Percentiles rank a stretch among this genome's conserved stretches.
Conservation (phyloP, 2,888 invertebrate species). For the Perithous albicinctus region DNA sequence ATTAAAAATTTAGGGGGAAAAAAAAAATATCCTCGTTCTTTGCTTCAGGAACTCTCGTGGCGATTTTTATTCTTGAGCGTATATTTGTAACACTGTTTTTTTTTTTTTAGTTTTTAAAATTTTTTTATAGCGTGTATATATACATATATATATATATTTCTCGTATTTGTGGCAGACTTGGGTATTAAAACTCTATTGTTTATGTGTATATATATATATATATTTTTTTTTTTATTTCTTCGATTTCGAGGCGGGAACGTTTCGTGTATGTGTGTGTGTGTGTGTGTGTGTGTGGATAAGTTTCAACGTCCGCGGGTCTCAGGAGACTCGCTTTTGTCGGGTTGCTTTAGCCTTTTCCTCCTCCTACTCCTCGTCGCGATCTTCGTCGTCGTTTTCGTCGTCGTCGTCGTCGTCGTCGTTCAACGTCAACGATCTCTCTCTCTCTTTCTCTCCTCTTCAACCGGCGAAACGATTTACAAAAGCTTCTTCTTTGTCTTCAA, state of each 20-base stretch:
- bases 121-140: too few relatives aligned
- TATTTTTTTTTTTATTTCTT: conserved; percentile 12
- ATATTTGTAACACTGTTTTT: background rate
- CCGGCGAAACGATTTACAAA: conserved; percentile 8
- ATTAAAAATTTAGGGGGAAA: too few relatives aligned
- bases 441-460: too few relatives aligned
- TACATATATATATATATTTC: background rate
- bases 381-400: background rate
- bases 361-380: conserved; percentile 28
- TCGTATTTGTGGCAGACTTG: conserved; percentile 14
- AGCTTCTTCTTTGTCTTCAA: background rate
- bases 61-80: conserved; percentile 43
- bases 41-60: conserved; percentile 50
- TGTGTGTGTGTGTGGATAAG: too few relatives aligned
- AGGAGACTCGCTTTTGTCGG: conserved; percentile 53
- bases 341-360: conserved; percentile 42
- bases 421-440: conserved; percentile 37
- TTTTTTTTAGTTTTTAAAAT: background rate
- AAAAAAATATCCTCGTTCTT: too few relatives aligned
- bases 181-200: too few relatives aligned
- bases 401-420: conserved; percentile 39
- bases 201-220: background rate
- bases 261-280: conserved; percentile 44
- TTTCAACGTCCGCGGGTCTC: conserved; percentile 59
- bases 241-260: conserved; percentile 28